A percentile compares a stretch with the other conserved stretches of the same genome.
phyloP scores from a whole-genome alignment of 2,797 vertebrate genomes.

The Pteropus rufus region DNA sequence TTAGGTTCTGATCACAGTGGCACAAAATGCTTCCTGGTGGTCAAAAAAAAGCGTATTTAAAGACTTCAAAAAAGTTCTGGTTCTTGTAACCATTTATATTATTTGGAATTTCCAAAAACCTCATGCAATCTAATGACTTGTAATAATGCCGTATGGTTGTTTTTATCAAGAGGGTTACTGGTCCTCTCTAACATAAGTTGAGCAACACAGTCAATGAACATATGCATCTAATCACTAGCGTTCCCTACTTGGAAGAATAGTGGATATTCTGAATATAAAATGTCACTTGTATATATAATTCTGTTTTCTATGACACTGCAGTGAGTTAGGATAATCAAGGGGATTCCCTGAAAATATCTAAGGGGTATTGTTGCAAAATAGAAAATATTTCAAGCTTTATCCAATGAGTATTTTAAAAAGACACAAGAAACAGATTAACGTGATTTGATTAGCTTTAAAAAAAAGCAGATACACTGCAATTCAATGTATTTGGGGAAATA shows the following conservation, averaged over 20 bases:
- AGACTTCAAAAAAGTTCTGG: slow-evolving; percentile 19
- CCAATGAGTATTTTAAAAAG: slow-evolving; percentile 48
- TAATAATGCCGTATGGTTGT: background rate
- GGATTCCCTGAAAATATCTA: background rate
- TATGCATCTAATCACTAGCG: background rate
- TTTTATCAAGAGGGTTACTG: slow-evolving; percentile 7
- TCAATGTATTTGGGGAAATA: background rate
- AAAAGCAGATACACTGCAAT: background rate
- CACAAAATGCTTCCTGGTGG: slow-evolving; percentile 38
- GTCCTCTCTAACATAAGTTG: slow-evolving; percentile 17
- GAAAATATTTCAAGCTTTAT: slow-evolving; percentile 63
- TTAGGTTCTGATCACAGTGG: background rate
- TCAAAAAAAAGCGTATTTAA: slow-evolving; percentile 47
- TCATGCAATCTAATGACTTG: background rate
- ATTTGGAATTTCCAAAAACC: slow-evolving; percentile 40
- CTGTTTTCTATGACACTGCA: background rate
- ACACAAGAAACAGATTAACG: slow-evolving; percentile 34
- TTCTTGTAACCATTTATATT: slow-evolving; percentile 30
- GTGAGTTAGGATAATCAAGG: slow-evolving; percentile 25
- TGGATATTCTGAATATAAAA: slow-evolving; percentile 14
- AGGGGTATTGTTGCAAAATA: slow-evolving; percentile 32
- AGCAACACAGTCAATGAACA: background rate
- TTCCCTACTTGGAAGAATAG: slow-evolving; percentile 1
- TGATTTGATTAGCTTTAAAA: slow-evolving; percentile 21
- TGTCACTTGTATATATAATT: slow-evolving; percentile 25